Evolutionary conservation across 1,140 invertebrate species (phyloP).

Genomic region (Drosophila arizonae): DNA sequence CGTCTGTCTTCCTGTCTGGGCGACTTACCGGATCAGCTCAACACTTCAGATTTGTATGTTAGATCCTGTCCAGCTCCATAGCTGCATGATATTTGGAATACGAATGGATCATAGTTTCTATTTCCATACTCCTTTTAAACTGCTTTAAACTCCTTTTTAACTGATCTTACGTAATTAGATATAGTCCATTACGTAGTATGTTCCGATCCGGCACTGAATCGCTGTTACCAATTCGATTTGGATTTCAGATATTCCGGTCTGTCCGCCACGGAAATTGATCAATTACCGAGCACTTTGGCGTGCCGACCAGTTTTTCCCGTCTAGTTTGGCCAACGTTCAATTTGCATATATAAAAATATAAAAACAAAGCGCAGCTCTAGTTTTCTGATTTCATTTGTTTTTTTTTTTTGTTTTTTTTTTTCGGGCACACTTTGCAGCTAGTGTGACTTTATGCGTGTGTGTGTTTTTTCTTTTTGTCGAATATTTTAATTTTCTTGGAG

Average conservation of each 20-base stretch:
- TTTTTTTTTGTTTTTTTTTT: slow-evolving; percentile 16
- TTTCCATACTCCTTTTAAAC: too few relatives aligned
- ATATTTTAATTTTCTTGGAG: slow-evolving; percentile 20
- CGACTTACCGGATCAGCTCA: too few relatives aligned
- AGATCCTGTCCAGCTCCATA: too few relatives aligned
- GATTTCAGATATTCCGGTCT: slow-evolving; percentile 27
- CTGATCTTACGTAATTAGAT: not conserved
- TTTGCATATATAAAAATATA: slow-evolving; percentile 59
- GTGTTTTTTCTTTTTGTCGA: slow-evolving; percentile 8
- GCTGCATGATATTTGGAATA: too few relatives aligned
- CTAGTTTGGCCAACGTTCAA: slow-evolving; percentile 53
- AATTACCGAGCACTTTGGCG: slow-evolving; percentile 72
- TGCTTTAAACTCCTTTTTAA: too few relatives aligned
- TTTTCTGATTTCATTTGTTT: slow-evolving; percentile 15
- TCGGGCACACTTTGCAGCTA: slow-evolving; percentile 42
- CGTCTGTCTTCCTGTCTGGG: too few relatives aligned
- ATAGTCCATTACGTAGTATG: not conserved
- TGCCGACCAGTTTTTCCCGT: slow-evolving; percentile 75
- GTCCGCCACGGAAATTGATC: slow-evolving; percentile 69
- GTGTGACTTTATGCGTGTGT: not conserved
- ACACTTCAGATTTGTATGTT: too few relatives aligned
- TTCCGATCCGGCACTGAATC: not conserved
- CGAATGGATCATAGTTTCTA: too few relatives aligned
- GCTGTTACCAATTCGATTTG: not conserved
- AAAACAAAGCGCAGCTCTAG: slow-evolving; percentile 52